Evolutionary conservation across 2,797 vertebrate genomes (phyloP), one percentile per base, ranked within the genome.

Genomic region (Coregonus ussuriensis): DNA sequence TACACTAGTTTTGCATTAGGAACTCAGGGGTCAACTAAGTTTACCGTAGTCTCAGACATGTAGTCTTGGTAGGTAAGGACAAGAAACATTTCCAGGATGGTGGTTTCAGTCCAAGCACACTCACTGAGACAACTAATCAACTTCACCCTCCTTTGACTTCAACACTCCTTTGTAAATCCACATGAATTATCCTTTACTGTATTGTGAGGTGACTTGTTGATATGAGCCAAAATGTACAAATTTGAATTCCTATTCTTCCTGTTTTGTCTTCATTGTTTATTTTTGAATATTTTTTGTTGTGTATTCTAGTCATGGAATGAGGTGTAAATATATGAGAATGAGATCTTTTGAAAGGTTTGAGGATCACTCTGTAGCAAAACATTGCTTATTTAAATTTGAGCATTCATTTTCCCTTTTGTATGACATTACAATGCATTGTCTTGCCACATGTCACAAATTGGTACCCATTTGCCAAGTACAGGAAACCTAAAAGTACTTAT

Each of bases 21-120:
- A 94, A 93, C 95, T 95, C 95, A 95, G 95, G 95, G 94, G 94
- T 95, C 92, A 94, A 89, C 88, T 90, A 94, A 91, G 94, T 95
- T 95, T 95, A 95, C 93, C 92, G 92, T 93, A 92, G 93, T 94
- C 92, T 94, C 89, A 91, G 90, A 91, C 87, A 87, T 47, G 41
- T 11, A 92, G 91, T 92, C 90, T 88, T 90, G 82, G 56, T 72
- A 47, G 41, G 41, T 47, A 47, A 77, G 74, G 83, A 87, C 74
- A 33, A 33, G 31, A 74, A 86, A 78, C 73, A 76, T 87, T 91
- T 91, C 85, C 79, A 86, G 83, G 85, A 85, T 74, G 76, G 88
- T 82, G 85, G 88, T 86, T 79, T 72, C 74, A 72, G 91, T 91
- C 88, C 83, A 90, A 92, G 92, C 91, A 93, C 91, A 91, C 41